A percentile compares a stretch with the other conserved stretches of the same genome.
Conservation (phyloP, 1,140 invertebrate genomes). For the Manduca sexta region DNA sequence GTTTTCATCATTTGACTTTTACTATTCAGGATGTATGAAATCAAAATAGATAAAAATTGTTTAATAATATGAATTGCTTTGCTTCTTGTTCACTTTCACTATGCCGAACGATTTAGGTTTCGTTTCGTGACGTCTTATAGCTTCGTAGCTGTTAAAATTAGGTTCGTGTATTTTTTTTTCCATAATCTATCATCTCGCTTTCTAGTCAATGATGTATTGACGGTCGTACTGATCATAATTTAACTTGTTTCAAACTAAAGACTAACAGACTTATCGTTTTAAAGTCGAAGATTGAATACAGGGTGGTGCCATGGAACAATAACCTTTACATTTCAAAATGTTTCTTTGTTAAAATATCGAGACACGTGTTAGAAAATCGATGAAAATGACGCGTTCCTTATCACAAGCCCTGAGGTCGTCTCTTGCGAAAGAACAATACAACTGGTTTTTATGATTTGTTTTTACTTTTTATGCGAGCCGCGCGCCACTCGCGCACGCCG, state of each 20-base stretch:
- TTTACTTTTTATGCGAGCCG: constrained; percentile 43
- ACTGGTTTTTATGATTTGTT: constrained; percentile 58
- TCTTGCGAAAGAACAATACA: constrained; percentile 62
- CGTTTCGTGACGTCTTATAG: constrained; percentile 44
- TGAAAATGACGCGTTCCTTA: constrained; percentile 47
- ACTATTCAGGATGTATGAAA: constrained; percentile 1
- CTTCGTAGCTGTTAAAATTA: constrained; percentile 31
- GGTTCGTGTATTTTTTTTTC: constrained; percentile 27
- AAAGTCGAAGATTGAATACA: too few species aligned
- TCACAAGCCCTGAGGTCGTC: constrained; percentile 43
- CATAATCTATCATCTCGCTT: constrained; percentile 29
- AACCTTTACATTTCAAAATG: constrained; percentile 20
- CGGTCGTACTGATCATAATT: constrained; percentile 16
- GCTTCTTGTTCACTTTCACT: constrained; percentile 59
- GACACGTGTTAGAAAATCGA: constrained; percentile 45
- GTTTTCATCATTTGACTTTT: neutral
- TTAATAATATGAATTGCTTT: constrained; percentile 47
- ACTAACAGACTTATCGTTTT: too few species aligned
- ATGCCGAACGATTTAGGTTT: constrained; percentile 45
- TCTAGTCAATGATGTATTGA: constrained; percentile 36
- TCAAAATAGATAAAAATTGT: constrained; percentile 23
- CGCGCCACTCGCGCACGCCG: constrained; percentile 17
- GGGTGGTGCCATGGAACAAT: constrained; percentile 8
- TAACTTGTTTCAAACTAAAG: neutral
- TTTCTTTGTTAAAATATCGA: constrained; percentile 28